Conservation (phyloP, 2,113 vertebrate genomes). For the Pogona vitticeps region DNA sequence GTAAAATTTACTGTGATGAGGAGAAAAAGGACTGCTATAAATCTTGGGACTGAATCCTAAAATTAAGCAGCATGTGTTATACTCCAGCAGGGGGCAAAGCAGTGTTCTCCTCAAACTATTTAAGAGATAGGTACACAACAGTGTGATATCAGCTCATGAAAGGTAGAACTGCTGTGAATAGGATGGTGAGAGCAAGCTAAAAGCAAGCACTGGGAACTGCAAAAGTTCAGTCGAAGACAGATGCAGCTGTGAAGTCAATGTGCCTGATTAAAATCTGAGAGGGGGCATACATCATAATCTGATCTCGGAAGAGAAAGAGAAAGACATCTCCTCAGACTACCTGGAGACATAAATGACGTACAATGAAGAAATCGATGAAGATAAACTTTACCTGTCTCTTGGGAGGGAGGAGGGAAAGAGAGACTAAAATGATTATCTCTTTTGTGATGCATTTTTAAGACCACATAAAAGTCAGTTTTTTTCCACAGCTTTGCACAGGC, state of each 20-base stretch:
- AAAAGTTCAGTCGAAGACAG: background rate
- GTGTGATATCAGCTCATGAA: background rate
- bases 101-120: slow-evolving; percentile 4
- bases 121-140: slow-evolving; percentile 4
- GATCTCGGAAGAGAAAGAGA: background rate
- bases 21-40: background rate
- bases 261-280: background rate
- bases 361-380: background rate
- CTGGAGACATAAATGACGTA: background rate
- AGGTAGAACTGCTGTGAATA: background rate
- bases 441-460: background rate
- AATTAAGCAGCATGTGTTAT: slow-evolving; percentile 2
- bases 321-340: background rate
- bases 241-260: background rate
- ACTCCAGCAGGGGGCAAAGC: slow-evolving; percentile 6
- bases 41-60: background rate
- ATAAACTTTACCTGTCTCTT: background rate
- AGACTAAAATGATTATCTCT: background rate
- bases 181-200: background rate
- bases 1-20: background rate
- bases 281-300: background rate
- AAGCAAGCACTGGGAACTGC: background rate
- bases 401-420: background rate
- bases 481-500: background rate
- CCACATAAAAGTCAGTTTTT: background rate